Evolutionary conservation across 2,888 invertebrate genomes (phyloP).

Genomic region (Coleophora flavipennella): DNA sequence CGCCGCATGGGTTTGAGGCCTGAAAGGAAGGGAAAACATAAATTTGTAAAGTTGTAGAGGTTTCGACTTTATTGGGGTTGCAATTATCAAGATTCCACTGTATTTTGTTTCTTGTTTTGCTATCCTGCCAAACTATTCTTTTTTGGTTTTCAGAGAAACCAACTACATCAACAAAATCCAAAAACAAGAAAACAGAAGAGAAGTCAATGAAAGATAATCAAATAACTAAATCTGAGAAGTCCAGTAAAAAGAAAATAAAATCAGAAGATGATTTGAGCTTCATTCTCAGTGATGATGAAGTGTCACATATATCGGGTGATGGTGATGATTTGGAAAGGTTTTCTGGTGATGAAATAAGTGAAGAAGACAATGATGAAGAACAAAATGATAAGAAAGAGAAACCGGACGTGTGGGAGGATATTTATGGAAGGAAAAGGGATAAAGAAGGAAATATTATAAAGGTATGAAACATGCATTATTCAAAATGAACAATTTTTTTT

Average conservation of each 20-base stretch:
- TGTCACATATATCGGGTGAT: slow-evolving; percentile 51
- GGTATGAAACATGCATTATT: slow-evolving; percentile 36
- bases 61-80: too few species aligned
- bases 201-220: slow-evolving; percentile 11
- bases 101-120: too few species aligned
- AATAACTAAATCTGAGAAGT: slow-evolving; percentile 12
- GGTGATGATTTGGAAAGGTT: slow-evolving; percentile 26
- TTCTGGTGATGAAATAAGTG: slow-evolving; percentile 27
- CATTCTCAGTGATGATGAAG: slow-evolving; percentile 63
- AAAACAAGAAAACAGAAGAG: slow-evolving; percentile 12
- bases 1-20: too few species aligned
- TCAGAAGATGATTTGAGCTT: slow-evolving; percentile 42
- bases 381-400: slow-evolving; percentile 33
- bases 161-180: slow-evolving; percentile 16
- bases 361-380: slow-evolving; percentile 17
- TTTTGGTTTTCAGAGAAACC: slow-evolving; percentile 29
- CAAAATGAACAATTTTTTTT: not conserved
- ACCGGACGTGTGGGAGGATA: slow-evolving; percentile 85
- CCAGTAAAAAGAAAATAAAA: slow-evolving; percentile 31
- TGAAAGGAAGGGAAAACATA: too few species aligned
- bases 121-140: not conserved
- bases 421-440: slow-evolving; percentile 90
- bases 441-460: slow-evolving; percentile 84
- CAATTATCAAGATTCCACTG: too few species aligned
- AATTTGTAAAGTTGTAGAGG: too few species aligned